These are phyloP conservation scores for Eledona agricola DNA, from an alignment of 2,888 invertebrate species.

Conservation along the genomic window DNA sequence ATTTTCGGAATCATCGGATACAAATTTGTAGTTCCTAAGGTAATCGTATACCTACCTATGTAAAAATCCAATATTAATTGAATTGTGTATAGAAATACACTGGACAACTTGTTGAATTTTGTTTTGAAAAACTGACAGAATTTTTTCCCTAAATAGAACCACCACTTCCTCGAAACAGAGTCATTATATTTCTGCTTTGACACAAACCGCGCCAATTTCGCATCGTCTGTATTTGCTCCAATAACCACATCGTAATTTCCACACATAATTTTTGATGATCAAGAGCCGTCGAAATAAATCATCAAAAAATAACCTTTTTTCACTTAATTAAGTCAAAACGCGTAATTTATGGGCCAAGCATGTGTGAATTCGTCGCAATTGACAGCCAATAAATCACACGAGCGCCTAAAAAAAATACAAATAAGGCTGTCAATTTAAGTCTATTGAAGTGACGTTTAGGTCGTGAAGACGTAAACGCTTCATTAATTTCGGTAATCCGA, in stretches of 20 bases:
- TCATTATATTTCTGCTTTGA: slow-evolving; percentile 1
- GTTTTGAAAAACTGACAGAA: too few species aligned
- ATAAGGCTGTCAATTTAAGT: slow-evolving; percentile 24
- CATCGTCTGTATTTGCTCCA: slow-evolving; percentile 9
- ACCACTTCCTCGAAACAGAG: too few species aligned
- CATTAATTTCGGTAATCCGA: slow-evolving; percentile 18
- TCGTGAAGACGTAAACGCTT: slow-evolving; percentile 3
- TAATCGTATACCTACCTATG: too few species aligned
- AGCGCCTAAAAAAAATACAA: slow-evolving; percentile 21
- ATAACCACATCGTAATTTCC: slow-evolving; percentile 7
- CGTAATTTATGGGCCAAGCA: slow-evolving; percentile 15
- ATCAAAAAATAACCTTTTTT: slow-evolving; percentile 11
- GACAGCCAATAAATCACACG: slow-evolving; percentile 14
- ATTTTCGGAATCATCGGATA: too few species aligned
- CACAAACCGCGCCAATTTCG: slow-evolving; percentile 6
- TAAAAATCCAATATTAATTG: too few species aligned
- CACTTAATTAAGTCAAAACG: slow-evolving; percentile 1
- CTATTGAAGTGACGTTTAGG: slow-evolving; percentile 13
- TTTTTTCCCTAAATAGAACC: too few species aligned
- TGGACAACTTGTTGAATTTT: too few species aligned
- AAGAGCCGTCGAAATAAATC: slow-evolving; percentile 2
- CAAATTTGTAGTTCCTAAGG: too few species aligned
- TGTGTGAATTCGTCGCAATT: too few species aligned
- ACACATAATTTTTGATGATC: slow-evolving; percentile 8
- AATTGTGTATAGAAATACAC: too few species aligned